Conservation (phyloP, 2,113 vertebrate genomes). For the Genyomyrus donnyi region DNA sequence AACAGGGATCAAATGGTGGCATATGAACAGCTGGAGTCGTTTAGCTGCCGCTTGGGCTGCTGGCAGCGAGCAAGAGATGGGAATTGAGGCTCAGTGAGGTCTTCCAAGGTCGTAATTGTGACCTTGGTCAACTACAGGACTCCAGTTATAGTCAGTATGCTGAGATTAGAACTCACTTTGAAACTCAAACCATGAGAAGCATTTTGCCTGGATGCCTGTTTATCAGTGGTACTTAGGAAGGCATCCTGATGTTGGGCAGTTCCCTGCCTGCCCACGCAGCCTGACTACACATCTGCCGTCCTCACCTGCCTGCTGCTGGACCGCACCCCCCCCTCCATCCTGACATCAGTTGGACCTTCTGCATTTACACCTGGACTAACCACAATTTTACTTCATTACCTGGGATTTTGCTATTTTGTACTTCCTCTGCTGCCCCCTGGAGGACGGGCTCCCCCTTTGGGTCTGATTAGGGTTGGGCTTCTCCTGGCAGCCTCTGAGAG, state of each 20-base stretch:
- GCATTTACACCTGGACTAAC: not conserved
- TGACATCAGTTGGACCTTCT: not conserved
- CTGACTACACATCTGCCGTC: not conserved
- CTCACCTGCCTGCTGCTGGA: not conserved
- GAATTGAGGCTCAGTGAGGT: not conserved
- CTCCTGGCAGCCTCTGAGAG: not conserved
- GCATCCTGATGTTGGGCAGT: not conserved
- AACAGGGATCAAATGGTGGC: slow-evolving; percentile 18
- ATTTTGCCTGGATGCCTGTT: not conserved
- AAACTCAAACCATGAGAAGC: not conserved
- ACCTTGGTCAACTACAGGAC: not conserved
- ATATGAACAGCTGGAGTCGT: slow-evolving; percentile 25
- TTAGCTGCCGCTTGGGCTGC: slow-evolving; percentile 35
- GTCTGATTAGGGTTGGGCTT: too few species aligned
- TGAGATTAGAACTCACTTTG: not conserved
- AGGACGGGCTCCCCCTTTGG: too few species aligned
- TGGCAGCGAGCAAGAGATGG: not conserved
- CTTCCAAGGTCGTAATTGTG: not conserved
- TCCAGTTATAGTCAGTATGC: not conserved
- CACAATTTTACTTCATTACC: not conserved
- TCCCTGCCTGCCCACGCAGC: not conserved
- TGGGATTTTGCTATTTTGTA: not conserved
- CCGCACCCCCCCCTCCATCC: not conserved
- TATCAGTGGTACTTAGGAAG: not conserved
- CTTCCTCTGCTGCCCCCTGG: not conserved